A percentile compares a stretch with the other conserved stretches of the same genome.
Conservation (phyloP, 2,797 vertebrate species). For the Hoplostethus mediterraneus region DNA sequence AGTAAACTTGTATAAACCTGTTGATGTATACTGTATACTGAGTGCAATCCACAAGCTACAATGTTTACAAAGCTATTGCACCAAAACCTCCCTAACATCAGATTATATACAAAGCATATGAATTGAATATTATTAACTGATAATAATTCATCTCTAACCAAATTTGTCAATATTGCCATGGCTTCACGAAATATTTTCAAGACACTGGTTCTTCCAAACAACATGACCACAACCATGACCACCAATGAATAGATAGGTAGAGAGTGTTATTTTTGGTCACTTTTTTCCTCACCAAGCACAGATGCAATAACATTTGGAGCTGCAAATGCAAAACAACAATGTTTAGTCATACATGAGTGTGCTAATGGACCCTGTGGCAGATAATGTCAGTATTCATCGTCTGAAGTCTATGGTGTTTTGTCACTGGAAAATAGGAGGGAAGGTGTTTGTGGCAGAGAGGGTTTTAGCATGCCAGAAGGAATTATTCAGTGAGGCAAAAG, state of each 20-base stretch:
- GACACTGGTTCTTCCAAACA: neutral
- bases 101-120: too few species aligned
- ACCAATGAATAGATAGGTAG: neutral
- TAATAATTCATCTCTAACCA: too few species aligned
- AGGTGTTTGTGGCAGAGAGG: conserved; percentile 63
- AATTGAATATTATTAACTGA: too few species aligned
- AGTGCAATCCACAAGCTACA: neutral
- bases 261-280: neutral
- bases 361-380: conserved; percentile 74
- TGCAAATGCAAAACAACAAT: conserved; percentile 23
- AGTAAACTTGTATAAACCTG: neutral
- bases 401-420: conserved; percentile 64
- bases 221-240: neutral
- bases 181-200: neutral
- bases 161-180: too few species aligned
- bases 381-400: conserved; percentile 71
- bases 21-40: neutral
- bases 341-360: conserved; percentile 70
- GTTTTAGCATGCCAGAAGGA: conserved; percentile 62
- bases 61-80: neutral
- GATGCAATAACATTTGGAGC: conserved; percentile 37
- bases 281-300: conserved; percentile 32
- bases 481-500: conserved; percentile 65
- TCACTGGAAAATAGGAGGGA: conserved; percentile 51
- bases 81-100: neutral